phyloP scores from a whole-genome alignment of 2,113 vertebrate genomes.

The Saguinus midas region DNA sequence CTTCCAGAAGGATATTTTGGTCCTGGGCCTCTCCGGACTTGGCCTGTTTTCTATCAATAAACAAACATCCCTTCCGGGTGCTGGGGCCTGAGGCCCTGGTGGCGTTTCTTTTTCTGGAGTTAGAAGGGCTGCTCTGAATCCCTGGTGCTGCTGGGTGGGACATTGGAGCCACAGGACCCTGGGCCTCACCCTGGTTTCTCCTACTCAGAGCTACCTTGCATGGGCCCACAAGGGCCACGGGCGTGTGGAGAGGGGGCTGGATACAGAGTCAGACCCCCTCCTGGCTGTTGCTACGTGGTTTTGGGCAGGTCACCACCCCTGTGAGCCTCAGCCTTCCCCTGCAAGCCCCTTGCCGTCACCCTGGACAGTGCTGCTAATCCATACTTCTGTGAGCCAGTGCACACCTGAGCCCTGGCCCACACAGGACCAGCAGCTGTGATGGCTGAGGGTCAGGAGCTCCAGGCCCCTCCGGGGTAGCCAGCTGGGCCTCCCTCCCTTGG shows the following conservation, averaged over 20 bases:
- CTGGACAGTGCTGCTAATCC: not conserved
- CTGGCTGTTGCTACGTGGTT: too few species aligned
- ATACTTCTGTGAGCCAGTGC: not conserved
- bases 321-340: not conserved
- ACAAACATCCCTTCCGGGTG: not conserved
- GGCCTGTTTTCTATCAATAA: conserved; percentile 40
- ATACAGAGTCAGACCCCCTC: rapidly evolving
- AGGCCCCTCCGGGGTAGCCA: not conserved
- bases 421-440: rapidly evolving
- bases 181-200: rapidly evolving
- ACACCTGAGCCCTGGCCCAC: not conserved
- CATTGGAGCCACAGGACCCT: not conserved
- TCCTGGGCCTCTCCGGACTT: rapidly evolving
- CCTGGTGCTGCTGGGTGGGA: rapidly evolving
- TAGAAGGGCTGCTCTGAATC: rapidly evolving
- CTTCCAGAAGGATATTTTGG: not conserved
- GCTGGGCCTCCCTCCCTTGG: not conserved
- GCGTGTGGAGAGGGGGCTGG: not conserved
- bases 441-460: rapidly evolving
- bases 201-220: rapidly evolving
- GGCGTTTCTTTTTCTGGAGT: not conserved
- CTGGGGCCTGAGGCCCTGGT: not conserved
- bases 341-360: rapidly evolving
- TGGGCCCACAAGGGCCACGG: rapidly evolving
- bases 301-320: not conserved